Percentiles rank a stretch among this genome's conserved stretches.
Evolutionary conservation across 2,888 invertebrate species (phyloP).

Genomic region (Ochropleura leucogaster): DNA sequence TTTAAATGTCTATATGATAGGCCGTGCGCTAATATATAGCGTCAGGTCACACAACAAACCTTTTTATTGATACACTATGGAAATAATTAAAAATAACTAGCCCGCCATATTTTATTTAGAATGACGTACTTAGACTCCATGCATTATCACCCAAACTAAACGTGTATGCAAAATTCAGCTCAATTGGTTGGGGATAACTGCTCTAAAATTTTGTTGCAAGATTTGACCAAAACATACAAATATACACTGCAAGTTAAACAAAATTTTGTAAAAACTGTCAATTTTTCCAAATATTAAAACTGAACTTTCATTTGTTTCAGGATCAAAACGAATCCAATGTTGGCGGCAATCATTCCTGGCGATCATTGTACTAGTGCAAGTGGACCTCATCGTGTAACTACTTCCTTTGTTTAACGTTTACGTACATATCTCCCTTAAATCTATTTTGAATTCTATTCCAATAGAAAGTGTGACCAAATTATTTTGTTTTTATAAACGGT

Average conservation of each 20-base stretch:
- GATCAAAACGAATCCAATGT: conserved; percentile 79
- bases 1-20: neutral
- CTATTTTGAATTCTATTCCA: conserved; percentile 48
- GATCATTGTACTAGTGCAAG: conserved; percentile 81
- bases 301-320: conserved; percentile 79
- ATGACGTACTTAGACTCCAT: too few relatives aligned
- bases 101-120: too few relatives aligned
- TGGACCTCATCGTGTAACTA: conserved; percentile 80
- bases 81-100: too few relatives aligned
- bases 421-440: conserved; percentile 26
- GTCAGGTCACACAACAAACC: neutral
- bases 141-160: too few relatives aligned
- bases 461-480: conserved; percentile 48
- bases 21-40: neutral
- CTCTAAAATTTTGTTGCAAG: too few relatives aligned
- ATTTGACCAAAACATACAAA: too few relatives aligned
- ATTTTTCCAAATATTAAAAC: neutral
- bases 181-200: too few relatives aligned
- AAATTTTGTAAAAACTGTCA: too few relatives aligned
- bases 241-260: too few relatives aligned
- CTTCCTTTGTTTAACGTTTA: conserved; percentile 13
- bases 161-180: too few relatives aligned
- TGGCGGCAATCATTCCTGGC: conserved; percentile 84
- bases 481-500: conserved; percentile 18
- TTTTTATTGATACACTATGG: too few relatives aligned